A percentile compares a stretch with the other conserved stretches of the same genome.
Conservation (phyloP, 1,140 invertebrate species). For the Bombus haemorrhoidalis region DNA sequence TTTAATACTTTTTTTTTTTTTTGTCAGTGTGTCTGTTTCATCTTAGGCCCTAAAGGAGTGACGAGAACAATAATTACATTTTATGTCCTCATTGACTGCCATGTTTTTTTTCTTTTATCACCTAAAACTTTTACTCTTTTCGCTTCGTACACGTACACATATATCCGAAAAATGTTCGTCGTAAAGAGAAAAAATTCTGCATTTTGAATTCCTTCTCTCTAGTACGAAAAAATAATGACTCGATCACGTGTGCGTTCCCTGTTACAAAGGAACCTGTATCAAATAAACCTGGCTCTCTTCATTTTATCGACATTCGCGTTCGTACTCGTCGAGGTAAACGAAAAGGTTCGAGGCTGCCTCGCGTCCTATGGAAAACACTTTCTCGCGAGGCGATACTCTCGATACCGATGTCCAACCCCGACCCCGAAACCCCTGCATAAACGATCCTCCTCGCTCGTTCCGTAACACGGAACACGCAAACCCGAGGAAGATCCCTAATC, state of each 20-base stretch:
- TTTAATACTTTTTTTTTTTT: neutral
- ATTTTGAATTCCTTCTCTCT: neutral
- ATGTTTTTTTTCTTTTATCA: neutral
- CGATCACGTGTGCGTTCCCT: slow-evolving; percentile 15
- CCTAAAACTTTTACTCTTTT: slow-evolving; percentile 19
- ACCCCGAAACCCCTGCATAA: neutral
- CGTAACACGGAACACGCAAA: neutral
- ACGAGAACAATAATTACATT: slow-evolving; percentile 38
- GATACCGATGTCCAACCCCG: slow-evolving; percentile 1
- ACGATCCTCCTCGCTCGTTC: slow-evolving; percentile 20
- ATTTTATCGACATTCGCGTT: neutral
- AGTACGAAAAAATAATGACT: slow-evolving; percentile 38
- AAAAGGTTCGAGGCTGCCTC: slow-evolving; percentile 3
- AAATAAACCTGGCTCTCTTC: slow-evolving; percentile 11
- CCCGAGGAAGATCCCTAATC: slow-evolving; percentile 3
- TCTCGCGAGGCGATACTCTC: slow-evolving; percentile 27
- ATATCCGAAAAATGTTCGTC: neutral
- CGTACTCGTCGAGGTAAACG: neutral
- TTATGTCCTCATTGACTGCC: slow-evolving; percentile 30
- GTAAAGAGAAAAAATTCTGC: neutral
- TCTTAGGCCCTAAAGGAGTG: slow-evolving; percentile 8
- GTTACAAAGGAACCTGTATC: slow-evolving; percentile 2
- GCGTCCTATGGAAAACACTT: slow-evolving; percentile 10
- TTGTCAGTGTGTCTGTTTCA: neutral
- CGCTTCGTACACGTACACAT: neutral